Conservation (phyloP, 1,140 invertebrate genomes). For the Heliothis virescens region DNA sequence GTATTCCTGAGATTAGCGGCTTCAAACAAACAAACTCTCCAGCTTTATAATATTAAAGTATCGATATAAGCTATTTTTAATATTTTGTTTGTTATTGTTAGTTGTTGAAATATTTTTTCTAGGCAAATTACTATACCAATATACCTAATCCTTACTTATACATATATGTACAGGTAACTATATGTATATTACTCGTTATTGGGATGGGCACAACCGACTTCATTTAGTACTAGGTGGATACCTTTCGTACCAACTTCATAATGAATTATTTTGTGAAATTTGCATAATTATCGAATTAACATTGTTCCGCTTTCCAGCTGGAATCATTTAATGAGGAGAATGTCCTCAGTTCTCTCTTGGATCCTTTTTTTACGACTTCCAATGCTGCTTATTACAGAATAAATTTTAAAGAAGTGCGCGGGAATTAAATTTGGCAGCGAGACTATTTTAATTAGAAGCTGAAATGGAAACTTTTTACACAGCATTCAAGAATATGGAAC, state of each 20-base stretch:
- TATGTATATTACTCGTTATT: background rate
- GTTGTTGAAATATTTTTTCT: no score
- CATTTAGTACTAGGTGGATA: constrained; percentile 9
- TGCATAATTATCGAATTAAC: constrained; percentile 61
- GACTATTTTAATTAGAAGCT: constrained; percentile 50
- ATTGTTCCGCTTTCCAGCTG: constrained; percentile 59
- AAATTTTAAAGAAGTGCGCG: constrained; percentile 49
- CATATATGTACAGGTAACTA: no score
- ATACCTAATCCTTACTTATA: no score
- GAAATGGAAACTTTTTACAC: constrained; percentile 44
- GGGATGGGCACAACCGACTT: background rate
- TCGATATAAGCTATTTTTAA: no score
- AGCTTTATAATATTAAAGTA: no score
- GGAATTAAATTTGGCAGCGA: constrained; percentile 46
- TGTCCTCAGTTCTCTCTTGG: constrained; percentile 47
- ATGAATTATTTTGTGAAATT: constrained; percentile 57
- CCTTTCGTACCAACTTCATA: constrained; percentile 46
- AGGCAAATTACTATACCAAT: no score
- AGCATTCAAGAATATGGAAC: constrained; percentile 35
- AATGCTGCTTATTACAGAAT: constrained; percentile 53
- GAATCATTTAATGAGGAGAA: constrained; percentile 54
- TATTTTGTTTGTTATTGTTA: no score
- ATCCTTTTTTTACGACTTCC: constrained; percentile 51
- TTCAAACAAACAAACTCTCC: no score
- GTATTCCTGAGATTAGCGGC: no score